Conservation (phyloP, 2,888 invertebrate genomes). For the Mechanitis messenoides region DNA sequence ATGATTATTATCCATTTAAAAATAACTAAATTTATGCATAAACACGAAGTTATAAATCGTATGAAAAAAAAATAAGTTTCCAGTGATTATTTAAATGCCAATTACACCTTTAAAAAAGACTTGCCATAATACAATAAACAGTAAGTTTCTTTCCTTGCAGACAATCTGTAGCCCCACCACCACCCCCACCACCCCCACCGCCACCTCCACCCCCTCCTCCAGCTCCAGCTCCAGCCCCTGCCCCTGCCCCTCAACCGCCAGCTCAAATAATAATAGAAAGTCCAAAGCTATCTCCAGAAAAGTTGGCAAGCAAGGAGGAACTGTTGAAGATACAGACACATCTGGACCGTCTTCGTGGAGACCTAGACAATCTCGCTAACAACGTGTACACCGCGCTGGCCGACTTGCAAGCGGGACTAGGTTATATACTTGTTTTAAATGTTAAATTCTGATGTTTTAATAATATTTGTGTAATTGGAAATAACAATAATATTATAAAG, state of each 20-base stretch:
- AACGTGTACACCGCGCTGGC: conserved; percentile 38
- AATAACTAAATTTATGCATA: too few relatives aligned
- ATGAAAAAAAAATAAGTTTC: too few relatives aligned
- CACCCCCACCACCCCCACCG: conserved; percentile 4
- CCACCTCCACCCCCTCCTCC: conserved; percentile 11
- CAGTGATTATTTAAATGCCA: too few relatives aligned
- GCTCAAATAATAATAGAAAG: conserved; percentile 3
- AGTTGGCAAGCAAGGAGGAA: conserved; percentile 32
- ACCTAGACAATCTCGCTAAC: conserved; percentile 43
- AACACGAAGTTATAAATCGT: too few relatives aligned
- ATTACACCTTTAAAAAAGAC: too few relatives aligned
- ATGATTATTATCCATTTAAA: too few relatives aligned
- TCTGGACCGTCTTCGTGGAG: conserved; percentile 36
- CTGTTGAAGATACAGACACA: conserved; percentile 31
- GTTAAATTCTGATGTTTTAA: neutral
- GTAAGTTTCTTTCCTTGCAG: neutral
- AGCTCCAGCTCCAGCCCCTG: conserved; percentile 5
- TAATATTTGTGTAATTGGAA: neutral
- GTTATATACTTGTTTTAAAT: conserved; percentile 17
- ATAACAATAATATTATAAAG: too few relatives aligned
- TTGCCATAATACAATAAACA: too few relatives aligned
- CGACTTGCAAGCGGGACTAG: conserved; percentile 32
- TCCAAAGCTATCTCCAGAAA: neutral
- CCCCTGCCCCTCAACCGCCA: conserved; percentile 11
- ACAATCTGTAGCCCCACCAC: neutral